Evolutionary conservation across 2,797 vertebrate genomes (phyloP).

Genomic region (Decapterus maruadsi): DNA sequence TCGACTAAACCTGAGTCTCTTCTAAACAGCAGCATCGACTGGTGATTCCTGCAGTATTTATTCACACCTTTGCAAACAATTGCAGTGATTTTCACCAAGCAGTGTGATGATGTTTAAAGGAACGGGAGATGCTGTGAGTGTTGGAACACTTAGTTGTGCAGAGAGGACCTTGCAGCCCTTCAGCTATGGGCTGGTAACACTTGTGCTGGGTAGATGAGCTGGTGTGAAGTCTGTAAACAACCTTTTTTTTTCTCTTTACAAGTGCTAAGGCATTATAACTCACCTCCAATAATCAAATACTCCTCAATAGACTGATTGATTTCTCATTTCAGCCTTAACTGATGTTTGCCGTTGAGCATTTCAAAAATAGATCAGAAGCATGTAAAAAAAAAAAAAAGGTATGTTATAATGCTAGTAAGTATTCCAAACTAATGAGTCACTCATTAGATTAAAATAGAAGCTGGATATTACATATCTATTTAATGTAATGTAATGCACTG

Average conservation of each 20-base stretch:
- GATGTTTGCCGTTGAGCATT: constrained; percentile 23
- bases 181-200: constrained; percentile 83
- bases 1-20: constrained; percentile 43
- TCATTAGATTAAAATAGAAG: constrained; percentile 38
- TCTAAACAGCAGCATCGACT: constrained; percentile 62
- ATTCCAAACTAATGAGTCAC: constrained; percentile 56
- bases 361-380: constrained; percentile 51
- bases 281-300: constrained; percentile 40
- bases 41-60: constrained; percentile 78
- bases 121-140: constrained; percentile 74
- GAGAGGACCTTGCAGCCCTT: constrained; percentile 81
- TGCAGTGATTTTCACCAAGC: constrained; percentile 79
- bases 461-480: constrained; percentile 71
- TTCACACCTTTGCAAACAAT: constrained; percentile 85
- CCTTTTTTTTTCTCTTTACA: constrained; percentile 46
- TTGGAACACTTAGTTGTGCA: constrained; percentile 78
- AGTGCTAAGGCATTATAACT: constrained; percentile 41
- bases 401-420: constrained; percentile 34
- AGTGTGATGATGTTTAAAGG: constrained; percentile 79
- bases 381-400: constrained; percentile 9
- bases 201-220: constrained; percentile 80
- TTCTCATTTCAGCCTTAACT: constrained; percentile 45
- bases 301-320: constrained; percentile 45
- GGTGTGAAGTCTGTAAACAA: constrained; percentile 82
- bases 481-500: constrained; percentile 68